Evolutionary conservation across 2,797 vertebrate species (phyloP), one percentile per base, ranked within the genome.

Genomic region (Chrysolophus pictus): DNA sequence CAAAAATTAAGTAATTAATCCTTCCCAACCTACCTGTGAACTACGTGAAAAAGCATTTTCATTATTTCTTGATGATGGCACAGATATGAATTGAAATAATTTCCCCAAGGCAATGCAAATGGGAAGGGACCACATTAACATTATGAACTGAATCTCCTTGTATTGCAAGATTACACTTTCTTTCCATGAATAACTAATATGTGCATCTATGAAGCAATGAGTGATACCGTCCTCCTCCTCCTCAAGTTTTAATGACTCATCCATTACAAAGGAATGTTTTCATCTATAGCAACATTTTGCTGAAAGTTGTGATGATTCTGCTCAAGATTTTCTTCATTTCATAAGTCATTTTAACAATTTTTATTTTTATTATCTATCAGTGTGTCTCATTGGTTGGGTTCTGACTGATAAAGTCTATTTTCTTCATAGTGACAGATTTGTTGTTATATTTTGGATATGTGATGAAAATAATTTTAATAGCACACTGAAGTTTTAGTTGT

Each of bases 81-180:
- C 8, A 72, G 35, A 73, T 3, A 6, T 17, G 35, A 55, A 33
- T 6, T 69, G 6, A 26, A 80, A 39, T 21, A 26, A 19, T 35
- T 77, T 87, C 18, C 17, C 9, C 6, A 51, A 44, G 14, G 29
- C 7, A 39, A 46, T 26, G 13, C 7, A 41, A 68, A 60, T 29
- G 8, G 3, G 5, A 72, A 84, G 4, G 3, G 7, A 42, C 19
- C 1, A 2, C 28, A 37, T 2, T 1, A 24, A 39, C 4, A 21
- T 62, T 51, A 44, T 56, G 26, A 63, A 75, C 16, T 16, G 5
- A 56, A 11, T 3, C 6, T 1, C 0, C 4, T 51, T 71, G 83
- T 39, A 39, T 69, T 74, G 10, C 16, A 78, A 46, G 5, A 67
- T 64, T 58, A 22, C 6, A 22, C 1, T 75, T 63, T 55, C 18